phyloP scores from a whole-genome alignment of 35 echinoderm and acorn worm genomes.

The Apostichopus californicus region DNA sequence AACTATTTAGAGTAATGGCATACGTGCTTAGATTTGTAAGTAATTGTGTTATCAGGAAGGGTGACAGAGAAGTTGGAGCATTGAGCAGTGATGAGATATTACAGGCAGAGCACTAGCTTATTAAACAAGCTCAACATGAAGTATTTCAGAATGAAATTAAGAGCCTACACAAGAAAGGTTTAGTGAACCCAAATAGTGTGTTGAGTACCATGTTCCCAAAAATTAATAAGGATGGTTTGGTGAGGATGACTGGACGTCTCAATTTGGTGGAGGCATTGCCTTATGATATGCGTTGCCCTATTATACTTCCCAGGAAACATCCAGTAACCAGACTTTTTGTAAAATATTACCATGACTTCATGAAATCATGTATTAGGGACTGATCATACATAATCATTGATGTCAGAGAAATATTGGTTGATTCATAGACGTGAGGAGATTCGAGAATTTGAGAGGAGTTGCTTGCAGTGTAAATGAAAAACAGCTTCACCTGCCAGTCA shows the following conservation, averaged over 20 bases:
- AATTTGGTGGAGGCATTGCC: constrained; percentile 38
- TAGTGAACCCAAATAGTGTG: background rate
- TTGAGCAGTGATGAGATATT: too few species aligned
- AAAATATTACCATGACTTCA: constrained; percentile 23
- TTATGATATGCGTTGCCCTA: constrained; percentile 18
- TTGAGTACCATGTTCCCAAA: constrained; percentile 16
- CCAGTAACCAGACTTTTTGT: constrained; percentile 44
- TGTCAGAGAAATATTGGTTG: constrained; percentile 59
- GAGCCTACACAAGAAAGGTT: background rate
- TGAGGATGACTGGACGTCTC: constrained; percentile 26
- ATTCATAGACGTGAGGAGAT: constrained; percentile 43
- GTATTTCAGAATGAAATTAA: constrained; percentile 26
- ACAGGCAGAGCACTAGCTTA: too few species aligned
- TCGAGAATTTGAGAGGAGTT: constrained; percentile 53
- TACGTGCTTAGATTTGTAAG: too few species aligned
- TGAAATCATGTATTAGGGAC: constrained; percentile 47
- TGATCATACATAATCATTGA: constrained; percentile 36
- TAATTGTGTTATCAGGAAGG: too few species aligned
- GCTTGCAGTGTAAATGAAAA: constrained; percentile 9
- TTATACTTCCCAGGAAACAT: constrained; percentile 50
- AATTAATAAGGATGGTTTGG: constrained; percentile 8
- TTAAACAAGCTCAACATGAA: constrained; percentile 35
- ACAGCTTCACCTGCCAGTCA: constrained; percentile 32
- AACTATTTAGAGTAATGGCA: too few species aligned
- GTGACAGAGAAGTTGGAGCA: too few species aligned